Base-by-base conservation (phyloP, 1,140 invertebrate species). In the Agrypnia vestita region DNA sequence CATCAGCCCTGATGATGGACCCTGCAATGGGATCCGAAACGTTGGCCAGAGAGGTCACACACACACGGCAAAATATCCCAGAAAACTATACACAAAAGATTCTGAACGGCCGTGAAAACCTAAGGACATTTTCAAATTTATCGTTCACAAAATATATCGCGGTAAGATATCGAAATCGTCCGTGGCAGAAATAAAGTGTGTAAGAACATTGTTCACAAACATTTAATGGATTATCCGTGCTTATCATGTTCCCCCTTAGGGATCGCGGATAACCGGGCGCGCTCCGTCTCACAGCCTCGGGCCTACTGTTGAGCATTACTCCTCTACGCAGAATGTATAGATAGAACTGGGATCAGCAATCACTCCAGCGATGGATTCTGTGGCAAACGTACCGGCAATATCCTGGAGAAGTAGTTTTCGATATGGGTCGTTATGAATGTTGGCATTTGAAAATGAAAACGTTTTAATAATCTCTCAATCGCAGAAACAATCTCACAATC, bases 171-270 rank as follows among this genome's bases (percentile, higher is more conserved):
- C 6, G 25, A 35, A 35, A 6, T 6, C 6, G 25, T 35, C 53
- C 53, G n/a, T 17, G n/a, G n/a, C 8, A 35, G 25, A 15, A 62
- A 62, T 71, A 71, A 21, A 71, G 12, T 71, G 46, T 51, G 67
- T 8, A 51, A 51, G 46, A 71, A 51, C 67, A 49, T 71, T 71
- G 13, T 71, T 51, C 15, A 25, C 67, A 51, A 71, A 71, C 46
- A 51, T 71, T 71, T 49, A 49, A 49, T 49, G 67, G 17, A 51
- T 71, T 25, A 71, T 71, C 46, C 67, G 46, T 47, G 46, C 46
- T 71, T 71, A 71, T 71, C 47, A 51, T 19, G 46, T 47, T 44
- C 17, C n/a, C 13, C 25, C 35, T 67, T 13, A 67, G 62, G 62
- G 12, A 67, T 25, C 12, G 62, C 62, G 43, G 35, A 46, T 67